Evolutionary conservation across 2,888 invertebrate species (phyloP), one percentile per base, ranked within the genome.

Genomic region (Ariolimax columbianus): DNA sequence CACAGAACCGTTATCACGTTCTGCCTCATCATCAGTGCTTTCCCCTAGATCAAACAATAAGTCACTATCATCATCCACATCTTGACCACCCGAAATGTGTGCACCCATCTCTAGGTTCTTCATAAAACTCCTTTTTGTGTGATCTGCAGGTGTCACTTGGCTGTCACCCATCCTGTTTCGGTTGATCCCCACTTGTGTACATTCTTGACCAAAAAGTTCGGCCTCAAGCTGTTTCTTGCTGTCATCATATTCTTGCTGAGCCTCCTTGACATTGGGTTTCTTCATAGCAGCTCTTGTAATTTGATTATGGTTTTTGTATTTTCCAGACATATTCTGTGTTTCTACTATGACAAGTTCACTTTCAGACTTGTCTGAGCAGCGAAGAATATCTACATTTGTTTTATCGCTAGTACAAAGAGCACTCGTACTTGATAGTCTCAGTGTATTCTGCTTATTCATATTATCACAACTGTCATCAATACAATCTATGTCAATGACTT

Each of bases 11-110:
- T 26, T 30, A 77, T 55, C 36, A 26, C 9, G 19, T 11, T 38
- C 33, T 38, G n/a, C 3, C 11, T 81, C 72, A 72, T 55, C 81
- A 40, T 51, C 51, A 14, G 19, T 59, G 51, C 72, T 72, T 30
- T 55, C 73, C 23, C 75, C 82, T 17, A 82, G 33, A 19, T 82
- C 82, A 75, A 75, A 75, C 4, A 36, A n/a, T 63, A 75, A 1
- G 0, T 33, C 38, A 51, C n/a, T 36, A 30, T n/a, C 59, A 72
- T 51, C 81, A 23, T 23, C 47, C 0, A 51, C 26, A 11, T 55
- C 51, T 0, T n/a, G 38, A 78, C 26, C 30, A 43, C 14, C 77
- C 7, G 30, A 17, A 17, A 19, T 59, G 17, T n/a, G 26, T n/a
- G n/a, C 26, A 43, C n/a, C 30, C n/a, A 26, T 36, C n/a, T 19